Percentiles rank a stretch among this genome's conserved stretches.
Evolutionary conservation across 92 coral and sea anemone species (phyloP).

Genomic region (Palythoa grandis): DNA sequence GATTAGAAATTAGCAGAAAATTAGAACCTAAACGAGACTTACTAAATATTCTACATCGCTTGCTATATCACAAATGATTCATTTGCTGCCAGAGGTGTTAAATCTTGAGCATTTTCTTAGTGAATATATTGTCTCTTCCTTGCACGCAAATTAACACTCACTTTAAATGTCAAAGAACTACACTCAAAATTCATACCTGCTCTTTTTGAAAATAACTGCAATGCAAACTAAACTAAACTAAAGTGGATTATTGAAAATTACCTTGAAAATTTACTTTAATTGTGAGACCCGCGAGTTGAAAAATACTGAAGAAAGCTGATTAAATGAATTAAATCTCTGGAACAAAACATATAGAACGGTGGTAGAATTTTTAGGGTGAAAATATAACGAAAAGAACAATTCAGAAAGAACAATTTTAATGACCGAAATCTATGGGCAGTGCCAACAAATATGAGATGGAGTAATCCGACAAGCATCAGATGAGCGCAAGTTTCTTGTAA

Average conservation of each 20-base stretch:
- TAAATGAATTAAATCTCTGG: neutral
- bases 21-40: constrained; percentile 33
- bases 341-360: neutral
- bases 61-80: neutral
- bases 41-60: neutral
- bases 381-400: neutral
- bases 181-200: constrained; percentile 32
- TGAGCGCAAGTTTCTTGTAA: neutral
- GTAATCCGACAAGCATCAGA: neutral
- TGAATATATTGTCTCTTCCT: neutral
- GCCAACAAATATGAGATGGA: neutral
- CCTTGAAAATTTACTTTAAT: constrained; percentile 1
- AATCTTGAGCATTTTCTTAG: neutral
- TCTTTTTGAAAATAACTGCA: neutral
- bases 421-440: neutral
- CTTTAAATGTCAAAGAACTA: constrained; percentile 18
- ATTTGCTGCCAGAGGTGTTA: constrained; percentile 15
- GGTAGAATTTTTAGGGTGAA: neutral
- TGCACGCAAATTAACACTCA: constrained; percentile 29
- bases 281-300: neutral
- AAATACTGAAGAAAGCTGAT: neutral
- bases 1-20: constrained; percentile 40
- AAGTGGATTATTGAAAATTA: neutral
- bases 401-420: neutral
- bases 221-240: constrained; percentile 17